Evolutionary conservation across 2,888 invertebrate species (phyloP).

Genomic region (Alloscopus bannaensis): DNA sequence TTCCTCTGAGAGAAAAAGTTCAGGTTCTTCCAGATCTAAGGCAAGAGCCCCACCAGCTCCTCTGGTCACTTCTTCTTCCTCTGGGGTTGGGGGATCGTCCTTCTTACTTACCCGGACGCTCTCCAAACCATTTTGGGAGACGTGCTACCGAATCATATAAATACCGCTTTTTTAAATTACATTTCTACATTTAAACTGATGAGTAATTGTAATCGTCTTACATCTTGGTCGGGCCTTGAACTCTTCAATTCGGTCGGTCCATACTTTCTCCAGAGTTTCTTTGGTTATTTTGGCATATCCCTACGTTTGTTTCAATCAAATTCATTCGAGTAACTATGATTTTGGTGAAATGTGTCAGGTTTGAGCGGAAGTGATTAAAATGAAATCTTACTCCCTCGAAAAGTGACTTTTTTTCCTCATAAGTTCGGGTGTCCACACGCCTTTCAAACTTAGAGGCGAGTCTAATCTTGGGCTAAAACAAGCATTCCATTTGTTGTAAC

Average conservation of each 20-base stretch:
- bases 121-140: conserved; percentile 97
- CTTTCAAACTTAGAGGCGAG: conserved; percentile 99
- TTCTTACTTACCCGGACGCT: conserved; percentile 93
- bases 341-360: too few relatives aligned
- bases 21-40: conserved; percentile 82
- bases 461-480: conserved; percentile 99
- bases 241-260: conserved; percentile 90
- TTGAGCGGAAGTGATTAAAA: too few relatives aligned
- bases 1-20: conserved; percentile 83
- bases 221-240: conserved; percentile 92
- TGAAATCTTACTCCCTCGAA: conserved; percentile 91
- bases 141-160: conserved; percentile 80
- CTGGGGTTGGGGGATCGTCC: conserved; percentile 91
- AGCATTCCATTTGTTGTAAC: too few relatives aligned
- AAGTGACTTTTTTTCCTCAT: conserved; percentile 96
- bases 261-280: conserved; percentile 90
- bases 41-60: conserved; percentile 30
- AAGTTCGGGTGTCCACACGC: conserved; percentile 97
- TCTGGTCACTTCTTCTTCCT: conserved; percentile 81
- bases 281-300: background rate
- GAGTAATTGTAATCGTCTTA: too few relatives aligned
- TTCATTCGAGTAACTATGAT: too few relatives aligned
- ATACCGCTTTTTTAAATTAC: too few relatives aligned
- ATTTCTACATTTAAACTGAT: too few relatives aligned
- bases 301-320: too few relatives aligned